A percentile compares a stretch with the other conserved stretches of the same genome.
phyloP scores from a whole-genome alignment of 35 echinoderm and acorn worm genomes.

The Lytechinus variegatus region DNA sequence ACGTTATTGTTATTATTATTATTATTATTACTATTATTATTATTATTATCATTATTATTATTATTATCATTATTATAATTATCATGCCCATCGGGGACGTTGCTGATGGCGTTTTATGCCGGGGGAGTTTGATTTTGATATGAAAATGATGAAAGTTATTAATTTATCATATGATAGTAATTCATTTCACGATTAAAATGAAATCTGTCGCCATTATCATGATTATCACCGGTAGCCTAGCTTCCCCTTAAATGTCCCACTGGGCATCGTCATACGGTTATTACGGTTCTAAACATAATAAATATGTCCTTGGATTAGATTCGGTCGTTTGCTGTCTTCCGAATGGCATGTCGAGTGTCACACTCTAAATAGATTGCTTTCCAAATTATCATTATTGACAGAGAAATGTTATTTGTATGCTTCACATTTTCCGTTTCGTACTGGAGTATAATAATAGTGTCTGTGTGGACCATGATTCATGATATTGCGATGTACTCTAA shows the following conservation, averaged over 20 bases:
- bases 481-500: neutral
- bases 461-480: neutral
- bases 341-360: neutral
- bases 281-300: neutral
- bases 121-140: too few species aligned
- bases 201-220: too few species aligned
- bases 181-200: too few species aligned
- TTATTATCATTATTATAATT: too few species aligned
- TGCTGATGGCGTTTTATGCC: neutral
- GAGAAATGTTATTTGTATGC: neutral
- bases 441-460: neutral
- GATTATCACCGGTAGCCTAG: too few species aligned
- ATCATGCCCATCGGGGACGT: neutral
- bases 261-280: too few species aligned
- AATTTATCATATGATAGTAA: too few species aligned
- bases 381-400: neutral
- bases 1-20: too few species aligned
- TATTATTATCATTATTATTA: too few species aligned
- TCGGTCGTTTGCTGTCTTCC: neutral
- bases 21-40: too few species aligned
- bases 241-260: too few species aligned
- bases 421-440: neutral
- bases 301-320: neutral
- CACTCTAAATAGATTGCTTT: neutral
- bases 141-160: too few species aligned